Evolutionary conservation across 2,113 vertebrate genomes (phyloP).

Genomic region (Platichthys stellatus): DNA sequence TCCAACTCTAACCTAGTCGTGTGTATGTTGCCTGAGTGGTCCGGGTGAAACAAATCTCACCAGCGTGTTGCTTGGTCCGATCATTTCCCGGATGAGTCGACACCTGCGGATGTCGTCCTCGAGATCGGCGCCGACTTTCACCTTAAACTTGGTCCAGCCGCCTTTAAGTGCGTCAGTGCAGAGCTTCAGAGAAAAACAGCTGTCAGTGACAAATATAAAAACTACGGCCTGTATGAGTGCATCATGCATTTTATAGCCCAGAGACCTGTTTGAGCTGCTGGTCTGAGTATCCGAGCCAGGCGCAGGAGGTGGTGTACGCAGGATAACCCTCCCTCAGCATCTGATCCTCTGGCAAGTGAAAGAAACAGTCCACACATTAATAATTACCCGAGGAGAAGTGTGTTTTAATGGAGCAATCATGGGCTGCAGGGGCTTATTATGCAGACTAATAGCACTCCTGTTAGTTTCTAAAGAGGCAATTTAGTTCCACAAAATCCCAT

Average conservation of each 20-base stretch:
- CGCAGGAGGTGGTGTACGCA: constrained; percentile 84
- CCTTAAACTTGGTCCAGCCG: constrained; percentile 85
- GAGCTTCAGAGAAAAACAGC: constrained; percentile 58
- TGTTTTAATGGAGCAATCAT: constrained; percentile 18
- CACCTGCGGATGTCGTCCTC: constrained; percentile 84
- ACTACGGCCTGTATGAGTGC: too few relatives aligned
- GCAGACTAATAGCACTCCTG: constrained; percentile 32
- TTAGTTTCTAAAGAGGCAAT: constrained; percentile 40
- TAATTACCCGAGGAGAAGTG: constrained; percentile 25
- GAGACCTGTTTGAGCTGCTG: constrained; percentile 81
- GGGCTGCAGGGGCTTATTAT: constrained; percentile 3
- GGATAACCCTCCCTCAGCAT: constrained; percentile 83
- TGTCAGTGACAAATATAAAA: neutral
- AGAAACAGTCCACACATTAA: neutral
- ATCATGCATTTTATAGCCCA: neutral
- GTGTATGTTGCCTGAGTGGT: too few relatives aligned
- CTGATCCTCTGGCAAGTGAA: constrained; percentile 79
- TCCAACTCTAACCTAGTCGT: too few relatives aligned
- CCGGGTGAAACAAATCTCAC: constrained; percentile 50
- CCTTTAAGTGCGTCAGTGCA: constrained; percentile 73
- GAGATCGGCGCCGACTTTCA: constrained; percentile 85
- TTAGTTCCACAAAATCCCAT: constrained; percentile 18
- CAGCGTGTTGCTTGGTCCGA: constrained; percentile 78
- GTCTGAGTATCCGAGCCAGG: constrained; percentile 85
- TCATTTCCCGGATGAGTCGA: constrained; percentile 81